phyloP scores from a whole-genome alignment of 2,113 vertebrate species.

The Aramus guarauna region DNA sequence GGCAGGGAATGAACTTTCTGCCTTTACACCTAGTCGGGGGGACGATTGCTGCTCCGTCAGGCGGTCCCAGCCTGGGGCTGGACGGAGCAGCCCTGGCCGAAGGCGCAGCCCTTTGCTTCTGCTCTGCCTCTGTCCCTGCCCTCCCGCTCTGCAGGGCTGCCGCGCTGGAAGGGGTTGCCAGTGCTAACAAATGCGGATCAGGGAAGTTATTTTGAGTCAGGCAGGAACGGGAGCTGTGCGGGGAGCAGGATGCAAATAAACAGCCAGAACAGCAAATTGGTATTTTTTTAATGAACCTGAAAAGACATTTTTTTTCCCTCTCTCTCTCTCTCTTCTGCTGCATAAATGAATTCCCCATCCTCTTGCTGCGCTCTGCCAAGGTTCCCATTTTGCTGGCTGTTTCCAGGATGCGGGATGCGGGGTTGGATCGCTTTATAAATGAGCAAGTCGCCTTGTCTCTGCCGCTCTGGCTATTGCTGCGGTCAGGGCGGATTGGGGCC shows the following conservation, averaged over 20 bases:
- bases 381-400: not conserved
- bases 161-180: not conserved
- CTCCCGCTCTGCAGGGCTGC: not conserved
- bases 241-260: not conserved
- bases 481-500: not conserved
- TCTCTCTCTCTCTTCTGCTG: not conserved
- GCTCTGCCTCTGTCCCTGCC: not conserved
- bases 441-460: not conserved
- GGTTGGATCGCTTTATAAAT: not conserved
- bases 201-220: slow-evolving; percentile 10
- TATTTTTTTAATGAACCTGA: not conserved
- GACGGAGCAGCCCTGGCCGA: not conserved
- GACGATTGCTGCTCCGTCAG: not conserved
- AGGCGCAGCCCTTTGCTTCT: not conserved
- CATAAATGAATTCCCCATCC: not conserved
- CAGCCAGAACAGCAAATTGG: slow-evolving; percentile 5
- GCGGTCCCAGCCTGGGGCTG: not conserved
- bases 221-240: slow-evolving; percentile 8
- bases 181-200: not conserved
- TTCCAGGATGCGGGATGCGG: not conserved
- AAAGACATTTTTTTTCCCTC: not conserved
- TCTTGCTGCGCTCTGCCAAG: not conserved
- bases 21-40: not conserved
- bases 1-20: not conserved
- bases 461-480: not conserved